These are phyloP conservation scores for Dendrolimus punctatus DNA, from an alignment of 1,140 invertebrate species.

Conservation along the genomic window DNA sequence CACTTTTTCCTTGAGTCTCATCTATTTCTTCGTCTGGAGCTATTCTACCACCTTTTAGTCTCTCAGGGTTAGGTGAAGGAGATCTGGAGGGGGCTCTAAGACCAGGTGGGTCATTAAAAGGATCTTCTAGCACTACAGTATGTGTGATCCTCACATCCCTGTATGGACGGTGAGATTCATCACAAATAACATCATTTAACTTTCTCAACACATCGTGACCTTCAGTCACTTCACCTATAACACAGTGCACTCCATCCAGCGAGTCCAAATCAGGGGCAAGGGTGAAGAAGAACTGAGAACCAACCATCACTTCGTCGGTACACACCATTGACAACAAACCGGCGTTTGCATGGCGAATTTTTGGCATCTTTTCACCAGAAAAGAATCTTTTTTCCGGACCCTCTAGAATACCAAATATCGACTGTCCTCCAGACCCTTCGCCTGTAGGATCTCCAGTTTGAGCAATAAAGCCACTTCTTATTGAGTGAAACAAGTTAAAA, in stretches of 20 bases:
- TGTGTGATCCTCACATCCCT: constrained; percentile 98
- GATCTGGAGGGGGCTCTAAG: constrained; percentile 86
- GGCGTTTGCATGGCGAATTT: constrained; percentile 89
- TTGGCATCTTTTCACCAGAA: constrained; percentile 91
- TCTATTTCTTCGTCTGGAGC: constrained; percentile 96
- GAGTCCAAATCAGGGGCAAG: constrained; percentile 91
- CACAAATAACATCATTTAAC: constrained; percentile 96
- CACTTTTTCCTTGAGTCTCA: constrained; percentile 88
- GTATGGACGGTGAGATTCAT: constrained; percentile 92
- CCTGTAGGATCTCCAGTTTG: constrained; percentile 98
- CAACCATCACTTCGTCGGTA: constrained; percentile 93
- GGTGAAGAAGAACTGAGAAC: constrained; percentile 98
- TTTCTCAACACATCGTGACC: constrained; percentile 91
- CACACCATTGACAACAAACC: constrained; percentile 97
- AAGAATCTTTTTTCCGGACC: constrained; percentile 94
- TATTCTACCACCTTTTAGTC: constrained; percentile 87
- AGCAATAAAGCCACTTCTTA: constrained; percentile 95
- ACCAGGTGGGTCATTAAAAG: constrained; percentile 90
- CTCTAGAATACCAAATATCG: constrained; percentile 86
- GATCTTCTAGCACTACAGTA: constrained; percentile 97
- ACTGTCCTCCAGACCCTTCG: constrained; percentile 92
- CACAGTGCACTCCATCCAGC: constrained; percentile 94
- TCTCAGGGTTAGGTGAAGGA: constrained; percentile 89
- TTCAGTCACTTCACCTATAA: constrained; percentile 97
- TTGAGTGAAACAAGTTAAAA: constrained; percentile 93